Base-by-base conservation (phyloP, 1,140 invertebrate genomes). In the Glossosoma conforme region DNA sequence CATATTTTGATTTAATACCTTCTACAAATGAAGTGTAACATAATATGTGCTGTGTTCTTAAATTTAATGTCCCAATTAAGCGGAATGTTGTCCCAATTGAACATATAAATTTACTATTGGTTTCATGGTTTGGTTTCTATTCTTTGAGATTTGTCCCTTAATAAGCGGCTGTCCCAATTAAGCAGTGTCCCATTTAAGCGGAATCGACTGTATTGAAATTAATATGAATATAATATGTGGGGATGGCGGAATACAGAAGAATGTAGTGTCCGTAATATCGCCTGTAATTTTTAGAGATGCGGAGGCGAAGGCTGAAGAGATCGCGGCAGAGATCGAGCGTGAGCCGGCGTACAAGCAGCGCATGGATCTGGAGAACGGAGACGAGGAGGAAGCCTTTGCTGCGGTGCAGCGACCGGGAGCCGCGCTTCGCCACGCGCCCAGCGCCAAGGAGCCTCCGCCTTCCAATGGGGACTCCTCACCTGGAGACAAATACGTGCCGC, bases 311-410 rank as follows among this genome's bases (percentile, higher is more conserved):
- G 93, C 93, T 22, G 80, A 84, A 37, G 85, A 88, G 67, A 86
- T 96, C 60, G 93, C 93, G 0, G 82, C 80, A 28, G 91, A 95
- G 74, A 96, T 97, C 44, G 91, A 95, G 67, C 86, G 78, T 61
- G 85, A 88, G 66, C 84, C 89, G 1, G 74, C 77, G 51, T 89
- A 91, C 60, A 86, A 85, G 63, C 80, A 81, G n/a, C 77, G 88
- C 52, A 75, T 87, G 43, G 89, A 91, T 43, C 62, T 93, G 41
- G 93, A 96, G 74, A 94, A 95, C 73, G 91, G 89, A 0, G 91
- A 94, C 60, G 89, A 94, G 62, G 92, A 94, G 66, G 86, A 92
- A 60, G 74, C 83, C 59, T 93, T 83, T 71, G 86, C 86, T 14
- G 83, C 86, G 14, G 86, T 88, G 15, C 74, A 80, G 52, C 69